phyloP scores from a whole-genome alignment of 2,888 invertebrate genomes.

The Drosophila engyochracea region DNA sequence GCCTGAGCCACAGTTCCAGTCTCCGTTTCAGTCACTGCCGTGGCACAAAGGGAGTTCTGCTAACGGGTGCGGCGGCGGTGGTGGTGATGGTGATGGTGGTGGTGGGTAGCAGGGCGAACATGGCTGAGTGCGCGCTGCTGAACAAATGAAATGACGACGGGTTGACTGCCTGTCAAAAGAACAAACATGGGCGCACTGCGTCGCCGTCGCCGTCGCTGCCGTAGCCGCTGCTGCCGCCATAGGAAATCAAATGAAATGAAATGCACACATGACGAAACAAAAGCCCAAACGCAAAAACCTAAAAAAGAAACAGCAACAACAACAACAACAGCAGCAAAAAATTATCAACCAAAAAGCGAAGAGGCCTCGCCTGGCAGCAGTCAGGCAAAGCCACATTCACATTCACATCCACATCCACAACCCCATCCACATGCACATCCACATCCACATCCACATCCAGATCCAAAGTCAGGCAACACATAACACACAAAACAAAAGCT shows the following conservation, averaged over 20 bases:
- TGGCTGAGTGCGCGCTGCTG: conserved; percentile 79
- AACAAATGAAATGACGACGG: conserved; percentile 84
- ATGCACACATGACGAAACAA: conserved; percentile 81
- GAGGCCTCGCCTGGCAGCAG: conserved; percentile 59
- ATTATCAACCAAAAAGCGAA: conserved; percentile 75
- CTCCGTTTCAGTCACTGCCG: conserved; percentile 5
- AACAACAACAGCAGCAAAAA: conserved; percentile 50
- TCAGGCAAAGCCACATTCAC: conserved; percentile 36
- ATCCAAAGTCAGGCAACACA: conserved; percentile 31
- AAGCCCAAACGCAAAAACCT: conserved; percentile 67
- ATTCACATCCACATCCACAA: conserved; percentile 16
- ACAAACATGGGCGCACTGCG: conserved; percentile 83
- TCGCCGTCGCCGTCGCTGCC: conserved; percentile 38
- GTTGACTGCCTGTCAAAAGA: conserved; percentile 85
- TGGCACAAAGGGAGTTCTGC: conserved; percentile 39
- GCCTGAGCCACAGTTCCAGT: conserved; percentile 15
- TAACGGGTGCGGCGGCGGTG: conserved; percentile 56
- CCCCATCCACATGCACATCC: conserved; percentile 17
- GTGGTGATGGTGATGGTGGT: conserved; percentile 40
- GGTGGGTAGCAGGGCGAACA: conserved; percentile 55
- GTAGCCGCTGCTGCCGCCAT: conserved; percentile 62
- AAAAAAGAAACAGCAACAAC: conserved; percentile 44
- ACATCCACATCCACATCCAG: conserved; percentile 13
- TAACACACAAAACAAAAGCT: conserved; percentile 72
- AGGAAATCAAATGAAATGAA: conserved; percentile 82